Conservation (phyloP, 2,888 invertebrate genomes). For the Chrysomela aeneicollis region DNA sequence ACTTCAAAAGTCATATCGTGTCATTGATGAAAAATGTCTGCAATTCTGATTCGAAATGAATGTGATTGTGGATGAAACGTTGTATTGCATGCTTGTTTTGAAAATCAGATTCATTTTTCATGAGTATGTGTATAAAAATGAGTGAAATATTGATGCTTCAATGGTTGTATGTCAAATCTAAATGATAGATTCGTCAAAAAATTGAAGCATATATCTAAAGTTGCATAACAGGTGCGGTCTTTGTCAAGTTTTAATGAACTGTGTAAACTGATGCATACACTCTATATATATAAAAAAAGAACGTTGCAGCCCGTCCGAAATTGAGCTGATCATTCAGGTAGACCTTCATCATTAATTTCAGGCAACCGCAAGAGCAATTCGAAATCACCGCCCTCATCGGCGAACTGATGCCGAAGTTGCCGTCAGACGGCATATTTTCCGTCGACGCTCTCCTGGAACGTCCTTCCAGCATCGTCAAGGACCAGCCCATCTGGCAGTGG, state of each 20-base stretch:
- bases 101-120: too few relatives aligned
- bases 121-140: too few relatives aligned
- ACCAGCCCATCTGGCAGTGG: slow-evolving; percentile 96
- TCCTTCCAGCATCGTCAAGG: slow-evolving; percentile 72
- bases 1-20: too few relatives aligned
- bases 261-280: slow-evolving; percentile 52
- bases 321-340: too few relatives aligned
- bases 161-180: background rate
- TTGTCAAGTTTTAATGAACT: slow-evolving; percentile 45
- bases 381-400: slow-evolving; percentile 97
- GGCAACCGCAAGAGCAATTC: slow-evolving; percentile 89
- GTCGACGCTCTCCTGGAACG: slow-evolving; percentile 89
- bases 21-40: too few relatives aligned
- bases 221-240: slow-evolving; percentile 49
- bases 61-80: too few relatives aligned
- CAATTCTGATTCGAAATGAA: too few relatives aligned
- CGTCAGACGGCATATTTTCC: slow-evolving; percentile 93
- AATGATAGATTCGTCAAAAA: slow-evolving; percentile 24
- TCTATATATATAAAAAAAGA: too few relatives aligned
- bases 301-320: too few relatives aligned
- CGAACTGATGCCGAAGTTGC: slow-evolving; percentile 95
- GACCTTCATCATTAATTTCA: too few relatives aligned
- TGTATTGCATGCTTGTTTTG: too few relatives aligned
- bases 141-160: background rate
- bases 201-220: slow-evolving; percentile 31